Percentiles rank a stretch among this genome's conserved stretches.
These are phyloP conservation scores for Herpetotheres cachinnans DNA, from an alignment of 2,113 vertebrate species.

Conservation along the genomic window DNA sequence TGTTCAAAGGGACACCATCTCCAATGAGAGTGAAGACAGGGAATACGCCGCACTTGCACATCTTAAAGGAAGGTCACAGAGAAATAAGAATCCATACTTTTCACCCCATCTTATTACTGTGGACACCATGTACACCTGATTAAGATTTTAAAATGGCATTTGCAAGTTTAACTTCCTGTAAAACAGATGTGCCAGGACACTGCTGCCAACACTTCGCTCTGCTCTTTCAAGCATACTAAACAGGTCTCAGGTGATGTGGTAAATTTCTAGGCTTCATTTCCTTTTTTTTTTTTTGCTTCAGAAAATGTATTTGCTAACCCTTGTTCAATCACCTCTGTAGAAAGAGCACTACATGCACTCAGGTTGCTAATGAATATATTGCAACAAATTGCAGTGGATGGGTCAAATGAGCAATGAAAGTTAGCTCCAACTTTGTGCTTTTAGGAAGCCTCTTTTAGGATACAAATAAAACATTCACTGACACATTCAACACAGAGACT, in stretches of 20 bases:
- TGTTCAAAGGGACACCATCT: neutral
- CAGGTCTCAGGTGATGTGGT: neutral
- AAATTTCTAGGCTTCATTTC: slow-evolving; percentile 27
- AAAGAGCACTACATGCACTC: neutral
- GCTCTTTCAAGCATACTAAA: neutral
- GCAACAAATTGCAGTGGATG: neutral
- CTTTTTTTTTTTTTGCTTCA: neutral
- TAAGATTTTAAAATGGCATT: neutral
- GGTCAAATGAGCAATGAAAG: neutral
- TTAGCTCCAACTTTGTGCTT: neutral
- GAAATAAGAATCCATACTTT: neutral
- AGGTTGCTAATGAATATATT: neutral
- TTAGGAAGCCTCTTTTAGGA: neutral
- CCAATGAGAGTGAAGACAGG: neutral
- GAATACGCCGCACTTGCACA: neutral
- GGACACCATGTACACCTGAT: neutral
- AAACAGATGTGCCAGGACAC: neutral
- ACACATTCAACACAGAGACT: neutral
- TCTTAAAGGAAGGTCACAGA: neutral
- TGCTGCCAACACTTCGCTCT: neutral
- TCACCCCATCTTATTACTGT: neutral
- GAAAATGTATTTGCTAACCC: neutral
- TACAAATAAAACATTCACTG: neutral
- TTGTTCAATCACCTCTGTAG: neutral
- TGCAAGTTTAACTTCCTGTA: slow-evolving; percentile 19